phyloP scores from a whole-genome alignment of 2,113 vertebrate genomes.

The Zeus faber region DNA sequence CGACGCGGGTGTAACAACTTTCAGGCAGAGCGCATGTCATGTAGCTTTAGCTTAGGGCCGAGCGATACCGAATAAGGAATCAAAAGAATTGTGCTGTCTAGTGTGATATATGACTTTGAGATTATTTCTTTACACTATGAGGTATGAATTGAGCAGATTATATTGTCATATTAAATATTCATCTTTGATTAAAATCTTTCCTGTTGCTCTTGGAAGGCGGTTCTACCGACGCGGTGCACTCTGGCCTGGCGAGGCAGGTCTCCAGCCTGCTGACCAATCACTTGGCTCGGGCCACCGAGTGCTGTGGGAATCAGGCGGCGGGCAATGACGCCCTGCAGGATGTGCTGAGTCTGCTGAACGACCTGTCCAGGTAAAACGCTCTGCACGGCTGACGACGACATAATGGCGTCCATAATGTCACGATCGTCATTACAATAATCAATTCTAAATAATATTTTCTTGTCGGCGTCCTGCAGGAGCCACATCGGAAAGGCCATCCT shows the following conservation, averaged over 20 bases:
- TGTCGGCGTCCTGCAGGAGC: conserved; percentile 76
- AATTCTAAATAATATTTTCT: no score
- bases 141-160: no score
- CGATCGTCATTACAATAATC: no score
- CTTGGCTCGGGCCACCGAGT: conserved; percentile 92
- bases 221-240: conserved; percentile 94
- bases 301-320: conserved; percentile 95
- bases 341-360: conserved; percentile 95
- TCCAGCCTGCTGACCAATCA: conserved; percentile 97
- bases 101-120: no score
- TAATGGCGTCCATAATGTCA: no score
- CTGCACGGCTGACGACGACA: background rate
- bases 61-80: no score
- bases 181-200: background rate
- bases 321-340: conserved; percentile 96
- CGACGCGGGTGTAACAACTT: no score
- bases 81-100: no score
- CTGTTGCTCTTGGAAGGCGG: conserved; percentile 73
- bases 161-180: no score
- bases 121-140: no score
- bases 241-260: conserved; percentile 93
- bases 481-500: conserved; percentile 98
- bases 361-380: conserved; percentile 85
- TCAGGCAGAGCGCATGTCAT: no score
- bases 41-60: no score